Conservation (phyloP, 2,797 vertebrate species). For the Danionella dracula region DNA sequence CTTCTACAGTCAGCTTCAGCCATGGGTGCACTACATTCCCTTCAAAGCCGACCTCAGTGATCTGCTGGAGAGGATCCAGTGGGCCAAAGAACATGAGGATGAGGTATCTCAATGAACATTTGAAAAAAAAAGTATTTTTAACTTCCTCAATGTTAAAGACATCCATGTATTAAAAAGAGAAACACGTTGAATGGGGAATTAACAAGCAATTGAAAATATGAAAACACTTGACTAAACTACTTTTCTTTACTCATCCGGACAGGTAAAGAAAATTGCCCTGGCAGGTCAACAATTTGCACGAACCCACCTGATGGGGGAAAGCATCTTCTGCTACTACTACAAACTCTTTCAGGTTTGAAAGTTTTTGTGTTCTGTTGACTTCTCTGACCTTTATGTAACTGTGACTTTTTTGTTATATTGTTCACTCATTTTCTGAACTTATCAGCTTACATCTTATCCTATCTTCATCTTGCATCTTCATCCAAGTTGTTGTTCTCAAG, state of each 20-base stretch:
- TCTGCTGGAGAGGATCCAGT: constrained; percentile 87
- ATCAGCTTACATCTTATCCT: constrained; percentile 36
- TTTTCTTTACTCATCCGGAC: constrained; percentile 39
- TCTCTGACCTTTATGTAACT: background rate
- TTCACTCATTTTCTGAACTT: background rate
- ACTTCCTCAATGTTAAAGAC: too few relatives aligned
- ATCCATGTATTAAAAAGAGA: too few relatives aligned
- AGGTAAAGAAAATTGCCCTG: constrained; percentile 86
- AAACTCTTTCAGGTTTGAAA: constrained; percentile 85
- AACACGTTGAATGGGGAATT: too few relatives aligned
- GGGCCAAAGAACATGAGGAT: constrained; percentile 87
- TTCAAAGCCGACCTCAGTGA: constrained; percentile 86
- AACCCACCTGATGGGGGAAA: constrained; percentile 84
- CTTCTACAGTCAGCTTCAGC: constrained; percentile 85
- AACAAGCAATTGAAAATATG: too few relatives aligned
- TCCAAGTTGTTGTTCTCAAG: constrained; percentile 26
- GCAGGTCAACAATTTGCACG: constrained; percentile 89
- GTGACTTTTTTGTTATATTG: background rate
- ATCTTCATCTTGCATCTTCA: constrained; percentile 37
- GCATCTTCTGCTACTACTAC: constrained; percentile 93
- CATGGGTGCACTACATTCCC: constrained; percentile 94
- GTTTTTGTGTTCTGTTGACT: background rate
- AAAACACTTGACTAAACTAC: too few relatives aligned
- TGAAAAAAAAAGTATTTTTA: too few relatives aligned
- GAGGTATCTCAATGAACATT: constrained; percentile 82